Base-by-base conservation (phyloP, 2,888 invertebrate species). In the Sipunculus nudus region DNA sequence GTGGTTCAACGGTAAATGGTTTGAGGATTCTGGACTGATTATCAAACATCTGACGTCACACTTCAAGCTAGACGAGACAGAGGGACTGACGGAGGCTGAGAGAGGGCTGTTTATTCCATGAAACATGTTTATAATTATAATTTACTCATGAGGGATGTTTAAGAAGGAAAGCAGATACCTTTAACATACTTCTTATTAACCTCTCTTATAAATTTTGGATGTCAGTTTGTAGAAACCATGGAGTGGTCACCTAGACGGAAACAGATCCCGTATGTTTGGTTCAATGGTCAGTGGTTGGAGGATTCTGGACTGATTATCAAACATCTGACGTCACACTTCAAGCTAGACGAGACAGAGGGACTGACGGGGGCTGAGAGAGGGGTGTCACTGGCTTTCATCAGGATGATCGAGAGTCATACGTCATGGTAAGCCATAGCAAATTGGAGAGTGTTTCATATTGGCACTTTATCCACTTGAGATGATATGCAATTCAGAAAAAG, bases 211-310 rank as follows among this genome's bases (percentile, higher is more conserved):
- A n/a, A n/a, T n/a, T n/a, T n/a, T n/a, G n/a, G n/a, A n/a, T n/a
- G n/a, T n/a, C 62, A 74, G 74, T 59, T 70, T 0, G 48, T 74
- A 3, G 73, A 73, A 48, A 65, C 61, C 26, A 43, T 53, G 25
- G 56, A 52, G 5, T 64, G 70, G 40, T 74, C 74, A 75, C 92
- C 92, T 88, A 96, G 96, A 84, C 95, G 95, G 47, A 23, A 29
- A 10, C 93, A 93, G 84, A 87, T 96, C 76, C 97, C 96, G 35
- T 97, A 96, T 86, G 89, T 97, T 72, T 95, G 96, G 84, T 84
- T 96, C 65, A 96, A 97, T 82, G 96, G 96, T 43, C 93, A 94
- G 80, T 94, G 96, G 86, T 90, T 95, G 71, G 91, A 94, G 48
- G 96, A 96, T 85, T 94, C 94, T 80, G 89, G 92, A 68, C 90